A percentile compares a stretch with the other conserved stretches of the same genome.
Conservation (phyloP, 1,140 invertebrate species). For the Anastrepha ludens region DNA sequence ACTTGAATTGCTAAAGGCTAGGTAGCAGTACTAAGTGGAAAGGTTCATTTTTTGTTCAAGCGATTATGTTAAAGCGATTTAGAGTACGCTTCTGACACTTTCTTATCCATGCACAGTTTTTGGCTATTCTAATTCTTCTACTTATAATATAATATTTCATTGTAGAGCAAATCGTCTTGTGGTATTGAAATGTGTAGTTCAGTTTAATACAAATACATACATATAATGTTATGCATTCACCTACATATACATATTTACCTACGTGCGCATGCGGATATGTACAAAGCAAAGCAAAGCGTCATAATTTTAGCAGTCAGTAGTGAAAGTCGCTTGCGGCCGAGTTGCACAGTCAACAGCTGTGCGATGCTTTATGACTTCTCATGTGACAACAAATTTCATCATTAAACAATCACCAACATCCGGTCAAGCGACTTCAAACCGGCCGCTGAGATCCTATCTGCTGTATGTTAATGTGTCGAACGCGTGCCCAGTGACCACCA, state of each 20-base stretch:
- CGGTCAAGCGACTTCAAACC: conserved; percentile 24
- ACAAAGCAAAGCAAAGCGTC: neutral
- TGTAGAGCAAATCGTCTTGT: neutral
- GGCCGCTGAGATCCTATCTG: conserved; percentile 16
- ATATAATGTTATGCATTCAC: neutral
- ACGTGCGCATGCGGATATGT: neutral
- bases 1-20: neutral
- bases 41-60: neutral
- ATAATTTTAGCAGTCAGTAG: no score
- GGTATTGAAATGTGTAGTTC: no score
- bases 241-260: neutral
- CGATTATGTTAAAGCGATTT: neutral
- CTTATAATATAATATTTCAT: no score
- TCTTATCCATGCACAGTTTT: no score
- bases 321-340: no score
- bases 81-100: neutral
- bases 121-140: no score
- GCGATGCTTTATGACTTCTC: neutral
- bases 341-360: neutral
- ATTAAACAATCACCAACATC: neutral
- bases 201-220: neutral
- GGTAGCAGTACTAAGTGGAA: neutral
- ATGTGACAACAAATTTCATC: neutral
- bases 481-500: neutral
- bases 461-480: neutral